A percentile compares a stretch with the other conserved stretches of the same genome.
phyloP scores from a whole-genome alignment of 2,888 invertebrate genomes.

The Tubulanus polymorphus region DNA sequence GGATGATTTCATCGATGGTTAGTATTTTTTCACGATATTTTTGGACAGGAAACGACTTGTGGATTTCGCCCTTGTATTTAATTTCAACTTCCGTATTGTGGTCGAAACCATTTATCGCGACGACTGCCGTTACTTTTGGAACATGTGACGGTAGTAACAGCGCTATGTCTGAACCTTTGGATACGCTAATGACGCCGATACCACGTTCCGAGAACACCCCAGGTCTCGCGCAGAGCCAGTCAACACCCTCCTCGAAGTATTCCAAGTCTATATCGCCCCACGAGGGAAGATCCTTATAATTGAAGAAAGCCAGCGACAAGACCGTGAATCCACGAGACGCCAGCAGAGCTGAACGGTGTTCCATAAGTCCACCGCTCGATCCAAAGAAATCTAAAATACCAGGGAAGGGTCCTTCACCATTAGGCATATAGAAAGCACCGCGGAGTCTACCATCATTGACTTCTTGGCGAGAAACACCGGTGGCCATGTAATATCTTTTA shows the following conservation, averaged over 20 bases:
- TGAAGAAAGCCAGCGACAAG: conserved; percentile 34
- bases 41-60: too few relatives aligned
- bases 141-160: background rate
- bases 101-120: background rate
- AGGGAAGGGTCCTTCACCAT: conserved; percentile 34
- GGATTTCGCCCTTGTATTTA: too few relatives aligned
- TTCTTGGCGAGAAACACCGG: conserved; percentile 22
- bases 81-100: too few relatives aligned
- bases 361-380: conserved; percentile 34
- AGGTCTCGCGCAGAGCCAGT: conserved; percentile 24
- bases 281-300: conserved; percentile 24
- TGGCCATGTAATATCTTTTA: conserved; percentile 25
- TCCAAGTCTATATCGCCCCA: conserved; percentile 16
- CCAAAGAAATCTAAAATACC: conserved; percentile 46
- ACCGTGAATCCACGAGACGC: conserved; percentile 36
- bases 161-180: conserved; percentile 13
- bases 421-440: conserved; percentile 31
- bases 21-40: too few relatives aligned
- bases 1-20: too few relatives aligned
- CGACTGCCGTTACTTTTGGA: background rate
- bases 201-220: conserved; percentile 16
- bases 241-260: conserved; percentile 29
- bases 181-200: conserved; percentile 28
- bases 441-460: conserved; percentile 27
- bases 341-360: conserved; percentile 36